phyloP scores from a whole-genome alignment of 2,113 vertebrate species.

The Cnemophilus loriae region DNA sequence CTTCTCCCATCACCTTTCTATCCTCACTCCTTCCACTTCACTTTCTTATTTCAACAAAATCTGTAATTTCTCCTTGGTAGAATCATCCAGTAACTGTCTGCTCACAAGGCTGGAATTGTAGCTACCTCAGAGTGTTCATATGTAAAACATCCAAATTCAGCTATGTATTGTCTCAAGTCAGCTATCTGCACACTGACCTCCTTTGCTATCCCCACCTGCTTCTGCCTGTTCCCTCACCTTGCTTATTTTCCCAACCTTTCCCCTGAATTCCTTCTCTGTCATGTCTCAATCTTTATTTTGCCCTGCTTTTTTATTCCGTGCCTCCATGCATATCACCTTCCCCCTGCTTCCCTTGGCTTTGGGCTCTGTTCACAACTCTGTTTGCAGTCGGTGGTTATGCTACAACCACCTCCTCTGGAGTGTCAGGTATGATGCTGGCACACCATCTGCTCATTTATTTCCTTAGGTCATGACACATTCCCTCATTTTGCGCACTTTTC shows the following conservation, averaged over 20 bases:
- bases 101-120: not conserved
- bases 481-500: not conserved
- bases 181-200: not conserved
- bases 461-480: constrained; percentile 4
- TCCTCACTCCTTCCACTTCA: not conserved
- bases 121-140: not conserved
- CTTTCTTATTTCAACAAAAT: not conserved
- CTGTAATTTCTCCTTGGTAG: not conserved
- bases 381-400: not conserved
- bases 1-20: not conserved
- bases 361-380: not conserved
- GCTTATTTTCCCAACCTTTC: not conserved
- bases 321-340: not conserved
- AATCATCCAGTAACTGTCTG: not conserved
- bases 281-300: not conserved
- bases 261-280: not conserved
- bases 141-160: not conserved
- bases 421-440: constrained; percentile 23
- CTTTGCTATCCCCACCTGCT: not conserved
- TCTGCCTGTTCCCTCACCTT: not conserved
- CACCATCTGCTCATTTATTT: constrained; percentile 50
- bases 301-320: not conserved
- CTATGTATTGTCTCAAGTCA: not conserved
- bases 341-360: not conserved
- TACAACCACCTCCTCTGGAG: constrained; percentile 19